Percentiles rank a stretch among this genome's conserved stretches.
These are phyloP conservation scores for Psittacus erithacus DNA, from an alignment of 2,113 vertebrate species.

Conservation along the genomic window DNA sequence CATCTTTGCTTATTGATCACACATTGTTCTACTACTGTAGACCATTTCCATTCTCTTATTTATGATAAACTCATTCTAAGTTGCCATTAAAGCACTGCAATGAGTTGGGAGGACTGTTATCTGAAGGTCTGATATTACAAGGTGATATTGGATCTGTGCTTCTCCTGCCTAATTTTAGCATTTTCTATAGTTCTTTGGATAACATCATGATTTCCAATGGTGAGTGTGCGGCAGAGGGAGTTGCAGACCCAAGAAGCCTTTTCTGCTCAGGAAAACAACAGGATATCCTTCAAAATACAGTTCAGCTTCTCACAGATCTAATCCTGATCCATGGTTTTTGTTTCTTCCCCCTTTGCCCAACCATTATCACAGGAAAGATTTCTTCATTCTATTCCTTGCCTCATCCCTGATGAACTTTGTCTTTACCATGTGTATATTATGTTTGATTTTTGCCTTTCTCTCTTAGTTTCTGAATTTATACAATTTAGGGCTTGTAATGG, in stretches of 20 bases:
- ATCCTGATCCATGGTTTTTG: neutral
- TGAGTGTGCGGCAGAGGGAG: fast-evolving
- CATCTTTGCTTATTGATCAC: neutral
- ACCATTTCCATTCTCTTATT: neutral
- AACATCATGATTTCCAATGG: fast-evolving
- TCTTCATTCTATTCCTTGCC: neutral
- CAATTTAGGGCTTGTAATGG: neutral
- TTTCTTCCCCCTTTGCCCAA: neutral
- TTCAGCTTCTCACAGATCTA: neutral
- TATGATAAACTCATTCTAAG: neutral
- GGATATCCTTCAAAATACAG: neutral
- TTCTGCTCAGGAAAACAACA: neutral
- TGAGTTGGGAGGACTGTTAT: neutral
- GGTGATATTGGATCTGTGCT: neutral
- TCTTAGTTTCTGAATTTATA: neutral
- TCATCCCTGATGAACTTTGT: neutral
- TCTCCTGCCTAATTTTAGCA: neutral
- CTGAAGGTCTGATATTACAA: neutral
- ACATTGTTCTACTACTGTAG: neutral
- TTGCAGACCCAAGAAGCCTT: neutral
- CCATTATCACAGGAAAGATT: neutral
- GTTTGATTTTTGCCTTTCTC: neutral
- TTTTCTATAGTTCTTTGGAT: neutral
- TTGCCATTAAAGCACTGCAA: neutral
- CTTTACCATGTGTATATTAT: neutral